These are phyloP conservation scores for Saiga tatarica DNA, from an alignment of 2,113 vertebrate species.

Conservation along the genomic window DNA sequence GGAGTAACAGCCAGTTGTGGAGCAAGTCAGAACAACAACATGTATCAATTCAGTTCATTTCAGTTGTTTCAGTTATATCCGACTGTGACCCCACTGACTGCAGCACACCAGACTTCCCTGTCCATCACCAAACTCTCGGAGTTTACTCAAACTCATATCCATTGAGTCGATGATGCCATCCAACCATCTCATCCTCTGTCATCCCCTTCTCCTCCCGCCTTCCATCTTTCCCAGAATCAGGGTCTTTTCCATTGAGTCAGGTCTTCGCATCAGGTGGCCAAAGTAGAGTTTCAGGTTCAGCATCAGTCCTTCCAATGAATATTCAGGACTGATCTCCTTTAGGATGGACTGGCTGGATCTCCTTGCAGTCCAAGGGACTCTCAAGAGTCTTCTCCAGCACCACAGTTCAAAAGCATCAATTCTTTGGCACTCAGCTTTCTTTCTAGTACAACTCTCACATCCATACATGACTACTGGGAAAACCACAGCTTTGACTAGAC, in stretches of 20 bases:
- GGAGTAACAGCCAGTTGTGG: not conserved
- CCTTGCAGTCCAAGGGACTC: not conserved
- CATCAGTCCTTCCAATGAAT: not conserved
- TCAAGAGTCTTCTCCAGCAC: not conserved
- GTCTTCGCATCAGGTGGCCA: not conserved
- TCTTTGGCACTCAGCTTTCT: not conserved
- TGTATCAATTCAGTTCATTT: not conserved
- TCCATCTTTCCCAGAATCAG: not conserved
- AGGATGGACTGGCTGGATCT: not conserved
- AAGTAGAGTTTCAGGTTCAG: not conserved
- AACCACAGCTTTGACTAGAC: not conserved
- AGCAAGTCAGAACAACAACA: not conserved
- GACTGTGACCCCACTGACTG: not conserved
- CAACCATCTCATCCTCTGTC: not conserved
- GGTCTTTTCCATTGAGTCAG: not conserved
- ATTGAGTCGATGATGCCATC: not conserved
- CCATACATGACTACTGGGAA: not conserved
- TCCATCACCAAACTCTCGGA: not conserved
- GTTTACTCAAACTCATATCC: not conserved
- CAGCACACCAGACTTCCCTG: not conserved
- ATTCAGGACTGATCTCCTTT: not conserved
- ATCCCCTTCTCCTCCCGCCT: not conserved
- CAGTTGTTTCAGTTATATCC: fast-evolving
- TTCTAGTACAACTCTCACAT: not conserved
- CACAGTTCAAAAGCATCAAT: not conserved